Evolutionary conservation across 1,140 invertebrate genomes (phyloP).

Genomic region (Magallana gigas): DNA sequence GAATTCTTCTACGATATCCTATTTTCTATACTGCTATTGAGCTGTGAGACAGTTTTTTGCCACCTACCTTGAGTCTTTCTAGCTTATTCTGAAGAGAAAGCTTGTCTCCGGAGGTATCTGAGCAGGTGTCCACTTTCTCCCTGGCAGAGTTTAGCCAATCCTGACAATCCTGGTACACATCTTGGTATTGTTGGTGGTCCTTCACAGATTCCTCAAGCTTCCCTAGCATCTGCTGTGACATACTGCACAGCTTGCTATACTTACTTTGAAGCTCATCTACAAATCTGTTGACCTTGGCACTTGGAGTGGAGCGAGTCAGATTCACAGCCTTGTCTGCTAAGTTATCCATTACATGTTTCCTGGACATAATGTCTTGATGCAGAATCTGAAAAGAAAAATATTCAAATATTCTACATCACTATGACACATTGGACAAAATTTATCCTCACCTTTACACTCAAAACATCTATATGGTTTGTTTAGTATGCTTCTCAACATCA

Average conservation of each 20-base stretch:
- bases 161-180: slow-evolving; percentile 91
- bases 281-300: slow-evolving; percentile 84
- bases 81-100: slow-evolving; percentile 93
- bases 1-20: too few species aligned
- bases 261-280: slow-evolving; percentile 93
- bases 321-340: slow-evolving; percentile 95
- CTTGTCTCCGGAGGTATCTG: slow-evolving; percentile 92
- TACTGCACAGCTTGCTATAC: slow-evolving; percentile 92
- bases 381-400: slow-evolving; percentile 80
- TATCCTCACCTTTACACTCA: not conserved
- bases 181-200: slow-evolving; percentile 92
- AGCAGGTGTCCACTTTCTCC: slow-evolving; percentile 91
- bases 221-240: slow-evolving; percentile 91
- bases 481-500: too few species aligned
- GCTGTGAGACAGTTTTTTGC: not conserved
- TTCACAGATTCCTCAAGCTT: slow-evolving; percentile 92
- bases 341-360: slow-evolving; percentile 92
- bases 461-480: too few species aligned
- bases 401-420: not conserved
- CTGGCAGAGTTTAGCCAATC: slow-evolving; percentile 94
- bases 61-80: slow-evolving; percentile 87
- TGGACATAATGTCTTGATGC: slow-evolving; percentile 96
- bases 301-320: slow-evolving; percentile 84
- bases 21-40: too few species aligned
- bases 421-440: not conserved